Conservation (phyloP, 2,113 vertebrate species). For the Ciconia boyciana region DNA sequence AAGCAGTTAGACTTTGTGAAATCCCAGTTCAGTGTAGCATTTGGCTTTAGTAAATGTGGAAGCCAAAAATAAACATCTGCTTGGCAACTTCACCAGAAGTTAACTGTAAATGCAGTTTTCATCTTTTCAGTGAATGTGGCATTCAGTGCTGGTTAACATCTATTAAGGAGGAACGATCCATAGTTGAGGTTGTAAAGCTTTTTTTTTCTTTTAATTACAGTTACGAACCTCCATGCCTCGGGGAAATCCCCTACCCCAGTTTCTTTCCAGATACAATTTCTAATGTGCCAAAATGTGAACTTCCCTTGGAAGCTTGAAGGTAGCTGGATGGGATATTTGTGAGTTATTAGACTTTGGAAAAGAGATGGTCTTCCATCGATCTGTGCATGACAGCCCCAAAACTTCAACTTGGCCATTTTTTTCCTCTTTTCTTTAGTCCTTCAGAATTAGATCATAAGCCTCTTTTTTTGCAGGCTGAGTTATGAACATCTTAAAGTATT, state of each 20-base stretch:
- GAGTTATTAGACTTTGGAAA: background rate
- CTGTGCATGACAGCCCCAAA: background rate
- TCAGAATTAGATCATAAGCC: background rate
- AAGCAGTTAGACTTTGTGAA: conserved; percentile 28
- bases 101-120: conserved; percentile 39
- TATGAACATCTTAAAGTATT: background rate
- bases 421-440: background rate
- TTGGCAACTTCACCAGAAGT: conserved; percentile 28
- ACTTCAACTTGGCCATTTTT: background rate
- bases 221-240: background rate
- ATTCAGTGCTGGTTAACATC: conserved; percentile 13
- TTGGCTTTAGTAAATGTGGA: conserved; percentile 53
- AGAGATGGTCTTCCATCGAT: background rate
- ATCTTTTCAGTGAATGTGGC: conserved; percentile 3
- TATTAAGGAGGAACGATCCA: background rate
- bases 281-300: conserved; percentile 10
- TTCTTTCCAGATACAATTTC: conserved; percentile 41
- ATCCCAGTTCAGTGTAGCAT: conserved; percentile 26
- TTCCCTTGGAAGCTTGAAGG: conserved; percentile 15
- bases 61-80: conserved; percentile 62
- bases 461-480: background rate
- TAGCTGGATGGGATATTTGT: conserved; percentile 6
- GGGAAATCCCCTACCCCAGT: background rate
- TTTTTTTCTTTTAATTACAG: conserved; percentile 31
- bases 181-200: conserved; percentile 21